A percentile compares a stretch with the other conserved stretches of the same genome.
phyloP scores from a whole-genome alignment of 2,888 invertebrate species.

The Philhelius pedissequus region DNA sequence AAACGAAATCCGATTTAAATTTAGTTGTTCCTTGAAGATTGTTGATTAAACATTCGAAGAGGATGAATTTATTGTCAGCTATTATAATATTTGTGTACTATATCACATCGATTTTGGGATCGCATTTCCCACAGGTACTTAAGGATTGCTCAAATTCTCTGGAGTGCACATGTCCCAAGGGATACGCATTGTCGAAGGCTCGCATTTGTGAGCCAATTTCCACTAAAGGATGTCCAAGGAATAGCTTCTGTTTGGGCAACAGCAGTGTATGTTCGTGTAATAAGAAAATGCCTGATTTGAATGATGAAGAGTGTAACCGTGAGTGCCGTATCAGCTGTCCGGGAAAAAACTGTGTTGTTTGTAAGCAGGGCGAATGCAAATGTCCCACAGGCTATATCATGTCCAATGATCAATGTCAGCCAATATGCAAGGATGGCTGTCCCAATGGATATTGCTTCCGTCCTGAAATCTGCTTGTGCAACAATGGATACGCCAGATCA shows the following conservation, averaged over 20 bases:
- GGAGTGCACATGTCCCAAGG: not conserved
- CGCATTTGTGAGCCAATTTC: not conserved
- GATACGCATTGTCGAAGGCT: not conserved
- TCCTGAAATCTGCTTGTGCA: not conserved
- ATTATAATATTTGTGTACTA: not conserved
- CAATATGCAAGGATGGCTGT: not conserved
- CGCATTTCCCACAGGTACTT: not conserved
- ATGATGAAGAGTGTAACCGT: not conserved
- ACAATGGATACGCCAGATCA: conserved; percentile 3
- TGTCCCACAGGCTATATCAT: not conserved
- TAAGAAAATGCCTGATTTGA: not conserved
- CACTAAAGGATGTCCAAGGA: not conserved
- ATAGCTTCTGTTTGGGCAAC: not conserved
- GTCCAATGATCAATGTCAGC: not conserved
- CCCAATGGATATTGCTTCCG: conserved; percentile 1
- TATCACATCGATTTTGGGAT: not conserved
- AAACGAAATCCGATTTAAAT: not conserved
- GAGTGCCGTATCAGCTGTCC: not conserved
- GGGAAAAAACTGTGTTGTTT: not conserved
- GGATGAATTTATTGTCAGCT: not conserved
- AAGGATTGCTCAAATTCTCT: not conserved
- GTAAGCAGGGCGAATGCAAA: not conserved
- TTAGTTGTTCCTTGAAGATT: not conserved
- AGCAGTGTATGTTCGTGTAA: not conserved
- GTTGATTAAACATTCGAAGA: not conserved